Base-by-base conservation (phyloP, 2,888 invertebrate species). In the Chalcosyrphus nemorum region DNA sequence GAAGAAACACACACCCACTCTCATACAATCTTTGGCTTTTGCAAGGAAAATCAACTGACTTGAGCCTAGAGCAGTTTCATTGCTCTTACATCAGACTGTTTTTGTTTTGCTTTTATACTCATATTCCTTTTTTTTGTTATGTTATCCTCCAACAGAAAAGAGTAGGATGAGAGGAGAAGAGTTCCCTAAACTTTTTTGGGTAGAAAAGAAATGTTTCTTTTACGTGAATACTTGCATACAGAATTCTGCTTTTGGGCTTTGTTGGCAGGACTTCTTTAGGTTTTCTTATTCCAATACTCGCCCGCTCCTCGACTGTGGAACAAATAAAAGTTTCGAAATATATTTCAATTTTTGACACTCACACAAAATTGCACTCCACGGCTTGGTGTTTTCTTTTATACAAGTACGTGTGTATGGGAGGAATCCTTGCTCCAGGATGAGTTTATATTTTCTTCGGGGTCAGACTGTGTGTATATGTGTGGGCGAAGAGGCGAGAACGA, bases 321-420 rank as follows among this genome's bases (percentile, higher is more conserved):
- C 80, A 75, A 80, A 84, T 82, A 78, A 84, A 84, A 84, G 70
- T 84, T 84, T 80, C 65, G 74, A 80, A 52, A 80, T 80, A 80
- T 80, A 80, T 84, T 84, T 80, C 80, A 84, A 80, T 80, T 75
- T 84, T 80, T 84, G 84, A 80, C 84, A 84, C 74, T 80, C 74
- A 38, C 63, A 75, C 74, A 70, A 70, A 84, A 84, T 80, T 84
- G 70, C 84, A 80, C 78, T 80, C 47, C 47, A 59, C 47, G 50
- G n/a, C 32, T 57, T 57, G 63, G 43, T 43, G 21, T n/a, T n/a
- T n/a, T n/a, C n/a, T n/a, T n/a, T n/a, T n/a, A n/a, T n/a, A n/a
- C n/a, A n/a, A n/a, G n/a, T n/a, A 5, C 6, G 45, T 24, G 15
- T 59, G 32, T 32, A 11, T 32, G 32, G 7, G 15, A 35, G 45